These are phyloP conservation scores for Scleropages formosus DNA, from an alignment of 2,797 vertebrate genomes.

Conservation along the genomic window DNA sequence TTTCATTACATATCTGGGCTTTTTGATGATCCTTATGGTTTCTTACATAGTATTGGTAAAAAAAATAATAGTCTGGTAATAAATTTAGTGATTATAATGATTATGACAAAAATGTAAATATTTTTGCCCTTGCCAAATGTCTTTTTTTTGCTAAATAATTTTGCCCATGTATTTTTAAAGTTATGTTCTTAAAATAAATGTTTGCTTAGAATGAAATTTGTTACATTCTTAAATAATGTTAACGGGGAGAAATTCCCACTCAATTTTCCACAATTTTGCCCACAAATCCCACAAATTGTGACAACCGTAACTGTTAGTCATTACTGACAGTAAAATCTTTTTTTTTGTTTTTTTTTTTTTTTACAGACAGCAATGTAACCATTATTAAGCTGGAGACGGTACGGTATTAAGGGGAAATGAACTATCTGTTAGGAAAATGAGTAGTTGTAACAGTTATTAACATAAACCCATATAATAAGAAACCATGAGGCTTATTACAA, in stretches of 20 bases:
- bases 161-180: too few species aligned
- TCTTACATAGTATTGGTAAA: neutral
- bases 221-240: too few species aligned
- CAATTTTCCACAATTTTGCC: slow-evolving; percentile 4
- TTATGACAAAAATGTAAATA: neutral
- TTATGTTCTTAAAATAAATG: too few species aligned
- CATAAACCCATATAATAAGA: slow-evolving; percentile 1
- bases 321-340: neutral
- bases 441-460: slow-evolving; percentile 2
- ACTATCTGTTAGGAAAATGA: neutral
- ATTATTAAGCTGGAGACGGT: neutral
- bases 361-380: neutral
- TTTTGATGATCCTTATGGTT: slow-evolving; percentile 12
- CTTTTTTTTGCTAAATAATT: too few species aligned
- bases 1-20: slow-evolving; percentile 25
- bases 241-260: too few species aligned
- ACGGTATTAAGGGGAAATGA: slow-evolving; percentile 2
- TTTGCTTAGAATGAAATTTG: too few species aligned
- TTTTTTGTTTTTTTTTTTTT: too few species aligned
- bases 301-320: neutral
- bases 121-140: too few species aligned
- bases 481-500: slow-evolving; percentile 27
- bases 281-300: neutral
- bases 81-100: slow-evolving; percentile 4
- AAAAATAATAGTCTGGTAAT: neutral